Percentiles rank a stretch among this genome's conserved stretches.
Evolutionary conservation across 2,888 invertebrate genomes (phyloP).

Genomic region (Lasioglossum figueresi): DNA sequence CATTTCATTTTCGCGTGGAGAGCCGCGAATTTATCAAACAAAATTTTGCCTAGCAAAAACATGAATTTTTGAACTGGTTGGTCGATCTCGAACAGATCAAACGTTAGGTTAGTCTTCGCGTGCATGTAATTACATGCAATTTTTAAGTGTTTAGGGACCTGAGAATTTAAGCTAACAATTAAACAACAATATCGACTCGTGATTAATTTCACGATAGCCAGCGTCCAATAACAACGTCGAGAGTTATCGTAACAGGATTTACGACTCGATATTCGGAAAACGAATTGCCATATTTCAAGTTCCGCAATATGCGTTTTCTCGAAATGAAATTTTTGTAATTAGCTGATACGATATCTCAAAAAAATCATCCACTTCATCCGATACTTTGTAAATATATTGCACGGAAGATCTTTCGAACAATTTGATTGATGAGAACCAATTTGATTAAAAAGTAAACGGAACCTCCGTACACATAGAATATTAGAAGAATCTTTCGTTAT

Average conservation of each 20-base stretch:
- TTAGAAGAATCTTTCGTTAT: background rate
- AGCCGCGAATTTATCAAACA: background rate
- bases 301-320: background rate
- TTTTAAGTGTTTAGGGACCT: background rate
- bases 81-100: background rate
- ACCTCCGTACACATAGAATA: background rate
- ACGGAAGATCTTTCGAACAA: background rate
- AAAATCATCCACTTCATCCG: background rate
- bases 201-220: background rate
- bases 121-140: background rate
- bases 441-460: background rate
- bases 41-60: too few relatives aligned
- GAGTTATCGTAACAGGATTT: background rate
- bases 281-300: constrained; percentile 2
- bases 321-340: background rate
- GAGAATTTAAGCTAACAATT: background rate
- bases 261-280: background rate
- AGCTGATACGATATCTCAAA: background rate
- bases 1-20: background rate
- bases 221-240: background rate
- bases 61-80: background rate
- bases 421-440: background rate
- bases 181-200: background rate
- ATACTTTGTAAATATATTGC: background rate
- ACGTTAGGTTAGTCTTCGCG: background rate